phyloP scores from a whole-genome alignment of 2,888 invertebrate species.

The Platycheirus albimanus region DNA sequence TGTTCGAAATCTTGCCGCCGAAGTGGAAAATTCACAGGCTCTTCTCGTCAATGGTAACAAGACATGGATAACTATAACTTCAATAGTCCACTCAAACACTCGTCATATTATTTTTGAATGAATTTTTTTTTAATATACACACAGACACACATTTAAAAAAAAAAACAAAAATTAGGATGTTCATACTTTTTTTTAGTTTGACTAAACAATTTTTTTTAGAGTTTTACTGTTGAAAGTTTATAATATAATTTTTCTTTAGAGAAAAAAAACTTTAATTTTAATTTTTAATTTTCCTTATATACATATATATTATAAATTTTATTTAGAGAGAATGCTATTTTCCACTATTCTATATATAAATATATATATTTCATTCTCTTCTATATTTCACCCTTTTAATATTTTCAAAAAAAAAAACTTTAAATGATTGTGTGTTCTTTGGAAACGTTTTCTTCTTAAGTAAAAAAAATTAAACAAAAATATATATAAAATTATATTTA shows the following conservation, averaged over 20 bases:
- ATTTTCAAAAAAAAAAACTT: constrained; percentile 54
- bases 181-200: constrained; percentile 16
- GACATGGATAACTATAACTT: constrained; percentile 75
- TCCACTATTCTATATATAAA: constrained; percentile 73
- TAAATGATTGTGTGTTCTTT: constrained; percentile 73
- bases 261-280: constrained; percentile 53
- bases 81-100: constrained; percentile 54
- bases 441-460: constrained; percentile 68
- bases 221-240: constrained; percentile 61
- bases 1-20: constrained; percentile 88
- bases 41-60: constrained; percentile 91
- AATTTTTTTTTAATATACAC: constrained; percentile 3
- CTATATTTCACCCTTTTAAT: constrained; percentile 71
- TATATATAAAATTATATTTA: constrained; percentile 42
- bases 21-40: constrained; percentile 89
- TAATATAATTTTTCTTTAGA: constrained; percentile 50
- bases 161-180: constrained; percentile 55
- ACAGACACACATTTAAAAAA: constrained; percentile 34
- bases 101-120: constrained; percentile 36
- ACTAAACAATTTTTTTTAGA: constrained; percentile 50
- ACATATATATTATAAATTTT: constrained; percentile 64
- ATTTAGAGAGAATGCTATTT: constrained; percentile 73
- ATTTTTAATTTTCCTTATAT: constrained; percentile 11
- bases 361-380: constrained; percentile 71
- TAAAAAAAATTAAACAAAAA: constrained; percentile 40